Evolutionary conservation across 2,888 invertebrate genomes (phyloP), one percentile per base, ranked within the genome.

Genomic region (Morpho deidamia): DNA sequence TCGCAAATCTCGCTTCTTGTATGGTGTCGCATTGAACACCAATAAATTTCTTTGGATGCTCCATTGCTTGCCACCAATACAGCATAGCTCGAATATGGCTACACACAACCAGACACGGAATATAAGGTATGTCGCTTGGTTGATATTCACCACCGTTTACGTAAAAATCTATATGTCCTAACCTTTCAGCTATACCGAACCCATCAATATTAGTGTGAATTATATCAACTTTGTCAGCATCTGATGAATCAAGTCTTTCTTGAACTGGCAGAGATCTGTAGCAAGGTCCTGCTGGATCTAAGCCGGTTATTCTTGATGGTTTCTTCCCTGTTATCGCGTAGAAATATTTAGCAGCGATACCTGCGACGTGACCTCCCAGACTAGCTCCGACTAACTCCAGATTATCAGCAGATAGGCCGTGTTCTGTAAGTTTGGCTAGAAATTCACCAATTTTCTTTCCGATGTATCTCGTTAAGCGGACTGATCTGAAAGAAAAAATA

Each of bases 141-240:
- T 89, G 89, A 23, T 66, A 89, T 45, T 89, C 89, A 0, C 88
- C 89, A 0, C 89, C 89, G 11, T 89, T 89, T 0, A 74, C 83
- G 39, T 89, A 89, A 41, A 80, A 78, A 39, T 89, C 89, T 0
- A 89, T 61, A 52, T 88, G 85, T 0, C 87, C 88, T 0, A 87
- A 42, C 0, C 71, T 64, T 47, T 87, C 83, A 0, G 89, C 86
- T 3, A 81, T 85, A 0, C 89, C 89, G 51, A 89, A 89, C 0
- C 88, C 89, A 33, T 89, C 89, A 1, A 89, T 88, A 53, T 89
- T 89, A 0, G 89, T 87, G 35, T 89, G 89, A 0, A 89, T 39
- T 0, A 85, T 65, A 40, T 88, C 87, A 0, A 88, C 85, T 47
- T 61, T 67, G 0, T 70, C 66, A 0, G 76, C 87, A 33, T 88